Percentiles rank a stretch among this genome's conserved stretches.
Evolutionary conservation across 2,888 invertebrate species (phyloP).

Genomic region (Andrena trimmerana): DNA sequence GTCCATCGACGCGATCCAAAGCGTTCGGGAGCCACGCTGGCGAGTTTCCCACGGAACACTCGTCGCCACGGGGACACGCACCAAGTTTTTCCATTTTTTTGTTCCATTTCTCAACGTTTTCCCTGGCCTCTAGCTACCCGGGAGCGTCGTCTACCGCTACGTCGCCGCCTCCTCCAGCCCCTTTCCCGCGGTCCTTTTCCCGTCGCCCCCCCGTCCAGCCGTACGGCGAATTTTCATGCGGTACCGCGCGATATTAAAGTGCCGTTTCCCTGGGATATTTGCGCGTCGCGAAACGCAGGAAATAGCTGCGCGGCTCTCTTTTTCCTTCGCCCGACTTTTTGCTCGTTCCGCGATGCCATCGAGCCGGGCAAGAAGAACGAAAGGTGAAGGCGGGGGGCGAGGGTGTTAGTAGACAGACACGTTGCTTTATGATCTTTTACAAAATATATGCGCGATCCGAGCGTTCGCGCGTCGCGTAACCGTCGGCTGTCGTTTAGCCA

Average conservation of each 20-base stretch:
- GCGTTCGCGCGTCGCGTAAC: conserved; percentile 7
- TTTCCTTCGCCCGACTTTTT: conserved; percentile 55
- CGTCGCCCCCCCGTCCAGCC: not conserved
- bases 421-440: conserved; percentile 32
- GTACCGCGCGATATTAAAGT: conserved; percentile 70
- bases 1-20: not conserved
- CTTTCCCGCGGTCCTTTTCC: not conserved
- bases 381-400: not conserved
- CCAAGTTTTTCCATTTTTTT: conserved; percentile 4
- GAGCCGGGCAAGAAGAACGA: conserved; percentile 25
- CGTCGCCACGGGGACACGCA: not conserved
- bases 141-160: too few relatives aligned
- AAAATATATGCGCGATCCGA: conserved; percentile 26
- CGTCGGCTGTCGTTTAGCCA: conserved; percentile 19
- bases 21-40: conserved; percentile 1
- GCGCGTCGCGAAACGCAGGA: conserved; percentile 70
- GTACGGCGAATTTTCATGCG: conserved; percentile 64
- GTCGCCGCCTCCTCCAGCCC: not conserved
- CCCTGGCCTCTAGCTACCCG: not conserved
- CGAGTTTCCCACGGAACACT: conserved; percentile 51
- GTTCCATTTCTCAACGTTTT: not conserved
- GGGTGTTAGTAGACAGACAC: not conserved
- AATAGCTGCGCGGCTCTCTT: conserved; percentile 69
- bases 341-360: conserved; percentile 32
- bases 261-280: conserved; percentile 72